phyloP scores from a whole-genome alignment of 2,888 invertebrate species.

The Biston betularia region DNA sequence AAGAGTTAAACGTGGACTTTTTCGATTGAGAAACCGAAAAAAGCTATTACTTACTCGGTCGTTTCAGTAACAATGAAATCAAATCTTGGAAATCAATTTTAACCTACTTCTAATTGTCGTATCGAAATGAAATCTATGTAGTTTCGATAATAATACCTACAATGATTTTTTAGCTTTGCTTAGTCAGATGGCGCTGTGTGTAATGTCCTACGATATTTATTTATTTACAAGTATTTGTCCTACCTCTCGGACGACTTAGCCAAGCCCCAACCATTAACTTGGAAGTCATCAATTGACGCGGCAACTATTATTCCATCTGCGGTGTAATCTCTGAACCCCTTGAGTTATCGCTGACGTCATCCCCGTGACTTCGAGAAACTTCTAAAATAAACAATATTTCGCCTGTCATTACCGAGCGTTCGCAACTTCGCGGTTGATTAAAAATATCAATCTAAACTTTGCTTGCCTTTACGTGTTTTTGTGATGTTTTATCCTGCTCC shows the following conservation, averaged over 20 bases:
- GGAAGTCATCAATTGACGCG: neutral
- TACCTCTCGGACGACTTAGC: neutral
- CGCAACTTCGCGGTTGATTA: constrained; percentile 65
- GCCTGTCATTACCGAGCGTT: constrained; percentile 59
- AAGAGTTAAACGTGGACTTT: too few species aligned
- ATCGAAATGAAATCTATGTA: too few species aligned
- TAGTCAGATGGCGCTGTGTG: too few species aligned
- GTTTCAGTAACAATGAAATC: too few species aligned
- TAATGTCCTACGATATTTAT: too few species aligned
- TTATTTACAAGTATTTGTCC: too few species aligned
- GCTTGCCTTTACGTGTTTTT: constrained; percentile 23
- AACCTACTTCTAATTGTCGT: too few species aligned
- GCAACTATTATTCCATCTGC: constrained; percentile 3
- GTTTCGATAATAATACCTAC: too few species aligned
- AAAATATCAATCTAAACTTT: constrained; percentile 63
- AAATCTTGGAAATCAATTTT: too few species aligned
- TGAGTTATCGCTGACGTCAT: constrained; percentile 23
- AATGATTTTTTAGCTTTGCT: too few species aligned
- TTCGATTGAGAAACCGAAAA: too few species aligned
- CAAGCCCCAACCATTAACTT: neutral
- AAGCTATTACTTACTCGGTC: too few species aligned
- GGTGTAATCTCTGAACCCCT: constrained; percentile 24
- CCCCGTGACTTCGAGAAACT: constrained; percentile 48
- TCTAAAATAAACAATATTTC: constrained; percentile 64
- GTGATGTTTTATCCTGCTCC: constrained; percentile 31